Conservation (phyloP, 2,888 invertebrate species). For the Limnephilus auricula region DNA sequence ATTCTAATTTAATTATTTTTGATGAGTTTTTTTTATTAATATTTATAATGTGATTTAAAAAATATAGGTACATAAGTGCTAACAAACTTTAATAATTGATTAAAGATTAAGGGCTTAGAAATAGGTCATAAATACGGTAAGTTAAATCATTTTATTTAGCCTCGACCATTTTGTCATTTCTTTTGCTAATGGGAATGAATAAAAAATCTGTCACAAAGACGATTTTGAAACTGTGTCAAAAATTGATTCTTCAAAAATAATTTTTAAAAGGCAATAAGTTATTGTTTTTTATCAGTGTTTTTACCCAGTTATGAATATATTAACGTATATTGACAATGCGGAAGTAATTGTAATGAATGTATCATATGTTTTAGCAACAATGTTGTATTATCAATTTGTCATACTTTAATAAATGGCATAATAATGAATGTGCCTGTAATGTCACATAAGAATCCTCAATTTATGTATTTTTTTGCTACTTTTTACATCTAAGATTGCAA, state of each 20-base stretch:
- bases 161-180: neutral
- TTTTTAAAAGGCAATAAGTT: neutral
- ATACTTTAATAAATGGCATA: neutral
- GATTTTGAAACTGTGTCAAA: neutral
- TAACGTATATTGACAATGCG: neutral
- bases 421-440: neutral
- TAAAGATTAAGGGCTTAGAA: neutral
- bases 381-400: neutral
- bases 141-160: neutral
- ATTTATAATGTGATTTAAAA: constrained; percentile 49
- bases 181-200: neutral
- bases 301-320: constrained; percentile 19
- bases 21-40: neutral
- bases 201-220: neutral
- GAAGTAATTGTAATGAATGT: neutral
- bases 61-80: constrained; percentile 33
- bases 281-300: constrained; percentile 21
- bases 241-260: neutral
- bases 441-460: constrained; percentile 35
- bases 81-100: constrained; percentile 31
- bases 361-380: neutral
- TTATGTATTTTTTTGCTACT: constrained; percentile 19
- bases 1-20: neutral
- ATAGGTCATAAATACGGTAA: neutral
- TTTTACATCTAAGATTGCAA: constrained; percentile 12